phyloP scores from a whole-genome alignment of 1,140 invertebrate species.

The Drosophila virilis region DNA sequence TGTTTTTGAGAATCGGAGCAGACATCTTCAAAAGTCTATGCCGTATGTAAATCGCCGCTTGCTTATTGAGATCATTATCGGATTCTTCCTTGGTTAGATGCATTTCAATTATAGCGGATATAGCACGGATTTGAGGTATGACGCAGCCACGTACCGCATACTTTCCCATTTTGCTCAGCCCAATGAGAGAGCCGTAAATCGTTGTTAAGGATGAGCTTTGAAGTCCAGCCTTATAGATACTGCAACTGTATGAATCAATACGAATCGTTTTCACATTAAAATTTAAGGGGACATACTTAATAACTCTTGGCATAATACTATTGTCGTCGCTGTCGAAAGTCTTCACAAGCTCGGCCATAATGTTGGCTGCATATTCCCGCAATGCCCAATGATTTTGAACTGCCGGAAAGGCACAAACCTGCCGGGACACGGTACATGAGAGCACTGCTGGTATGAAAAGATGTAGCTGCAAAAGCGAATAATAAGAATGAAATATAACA shows the following conservation, averaged over 20 bases:
- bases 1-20: constrained; percentile 31
- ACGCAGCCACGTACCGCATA: constrained; percentile 30
- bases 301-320: constrained; percentile 32
- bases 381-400: constrained; percentile 43
- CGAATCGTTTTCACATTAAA: background rate
- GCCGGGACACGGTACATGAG: constrained; percentile 33
- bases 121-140: constrained; percentile 26
- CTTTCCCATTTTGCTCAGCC: constrained; percentile 46
- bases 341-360: constrained; percentile 37
- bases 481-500: background rate
- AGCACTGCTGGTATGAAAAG: constrained; percentile 47
- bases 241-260: background rate
- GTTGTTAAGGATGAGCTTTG: constrained; percentile 25
- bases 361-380: constrained; percentile 48
- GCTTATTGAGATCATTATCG: background rate
- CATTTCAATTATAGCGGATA: constrained; percentile 31
- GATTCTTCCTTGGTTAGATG: background rate
- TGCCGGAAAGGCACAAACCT: background rate
- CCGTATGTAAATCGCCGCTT: constrained; percentile 36
- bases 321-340: constrained; percentile 4
- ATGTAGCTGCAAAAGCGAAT: constrained; percentile 37
- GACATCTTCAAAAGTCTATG: constrained; percentile 53
- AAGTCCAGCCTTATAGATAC: constrained; percentile 37
- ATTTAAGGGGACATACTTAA: constrained; percentile 20
- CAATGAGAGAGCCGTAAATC: constrained; percentile 49